Percentiles rank a stretch among this genome's conserved stretches.
These are phyloP conservation scores for Zaprionus kolodkinae DNA, from an alignment of 1,140 invertebrate species.

Conservation along the genomic window DNA sequence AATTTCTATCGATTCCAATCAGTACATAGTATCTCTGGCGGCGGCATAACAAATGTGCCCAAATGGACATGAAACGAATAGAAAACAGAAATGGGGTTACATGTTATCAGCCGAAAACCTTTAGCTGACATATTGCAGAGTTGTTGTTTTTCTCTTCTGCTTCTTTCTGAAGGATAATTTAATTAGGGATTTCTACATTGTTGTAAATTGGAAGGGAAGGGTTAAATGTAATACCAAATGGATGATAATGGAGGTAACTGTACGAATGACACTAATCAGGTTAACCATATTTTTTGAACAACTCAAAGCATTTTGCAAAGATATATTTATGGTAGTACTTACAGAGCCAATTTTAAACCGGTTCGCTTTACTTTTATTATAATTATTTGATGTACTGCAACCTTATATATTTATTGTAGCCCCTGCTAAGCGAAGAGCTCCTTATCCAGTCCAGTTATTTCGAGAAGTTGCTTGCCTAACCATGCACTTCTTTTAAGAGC, in stretches of 20 bases:
- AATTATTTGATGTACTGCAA: too few relatives aligned
- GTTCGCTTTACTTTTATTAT: too few relatives aligned
- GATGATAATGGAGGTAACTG: neutral
- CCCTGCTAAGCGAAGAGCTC: too few relatives aligned
- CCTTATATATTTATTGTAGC: too few relatives aligned
- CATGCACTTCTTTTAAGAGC: too few relatives aligned
- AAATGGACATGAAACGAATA: neutral
- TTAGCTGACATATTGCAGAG: neutral
- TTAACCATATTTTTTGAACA: neutral
- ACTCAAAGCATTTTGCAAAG: too few relatives aligned
- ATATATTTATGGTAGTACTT: too few relatives aligned
- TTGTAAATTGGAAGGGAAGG: neutral
- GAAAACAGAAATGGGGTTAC: neutral
- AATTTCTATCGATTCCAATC: conserved; percentile 5
- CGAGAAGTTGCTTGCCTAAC: too few relatives aligned
- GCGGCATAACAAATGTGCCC: neutral
- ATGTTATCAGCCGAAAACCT: neutral
- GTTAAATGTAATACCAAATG: neutral
- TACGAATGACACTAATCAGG: neutral
- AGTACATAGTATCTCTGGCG: neutral
- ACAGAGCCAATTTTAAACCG: too few relatives aligned
- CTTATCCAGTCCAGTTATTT: too few relatives aligned
- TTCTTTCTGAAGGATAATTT: neutral
- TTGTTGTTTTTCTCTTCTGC: neutral
- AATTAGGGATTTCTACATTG: neutral